These are phyloP conservation scores for Drosophila watanabei DNA, from an alignment of 1,140 invertebrate species.

Conservation along the genomic window DNA sequence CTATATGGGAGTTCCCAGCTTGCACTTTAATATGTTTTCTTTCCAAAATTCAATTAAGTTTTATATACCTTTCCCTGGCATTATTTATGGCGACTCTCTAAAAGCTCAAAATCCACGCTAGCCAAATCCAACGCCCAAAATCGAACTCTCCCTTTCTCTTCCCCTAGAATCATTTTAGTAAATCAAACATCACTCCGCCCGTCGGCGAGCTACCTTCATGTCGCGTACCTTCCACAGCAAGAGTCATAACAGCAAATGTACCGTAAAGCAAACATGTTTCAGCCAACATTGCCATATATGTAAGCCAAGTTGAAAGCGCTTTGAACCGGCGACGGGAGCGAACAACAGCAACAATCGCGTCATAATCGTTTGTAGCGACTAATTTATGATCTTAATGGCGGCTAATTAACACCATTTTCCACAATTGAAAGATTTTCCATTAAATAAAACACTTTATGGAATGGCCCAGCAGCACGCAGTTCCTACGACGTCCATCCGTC, in stretches of 20 bases:
- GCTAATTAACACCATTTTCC: constrained; percentile 84
- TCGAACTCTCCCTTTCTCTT: constrained; percentile 44
- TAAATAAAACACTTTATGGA: constrained; percentile 85
- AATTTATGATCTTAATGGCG: constrained; percentile 84
- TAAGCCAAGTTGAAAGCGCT: constrained; percentile 53
- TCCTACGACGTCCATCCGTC: constrained; percentile 6
- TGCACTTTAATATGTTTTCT: background rate
- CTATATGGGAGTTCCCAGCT: constrained; percentile 9
- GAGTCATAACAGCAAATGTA: constrained; percentile 80
- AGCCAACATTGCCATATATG: constrained; percentile 69
- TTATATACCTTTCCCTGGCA: background rate
- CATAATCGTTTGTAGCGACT: constrained; percentile 83
- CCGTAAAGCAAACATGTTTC: constrained; percentile 77
- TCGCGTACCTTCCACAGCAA: constrained; percentile 7
- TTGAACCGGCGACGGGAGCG: constrained; percentile 42
- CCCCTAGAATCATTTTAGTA: constrained; percentile 64
- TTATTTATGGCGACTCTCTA: constrained; percentile 2
- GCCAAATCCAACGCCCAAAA: constrained; percentile 2
- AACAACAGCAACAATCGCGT: constrained; percentile 65
- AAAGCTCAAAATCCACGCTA: constrained; percentile 9
- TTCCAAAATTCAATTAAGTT: constrained; percentile 8
- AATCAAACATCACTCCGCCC: constrained; percentile 60
- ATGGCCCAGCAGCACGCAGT: constrained; percentile 78
- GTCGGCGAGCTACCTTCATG: constrained; percentile 30
- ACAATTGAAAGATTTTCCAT: constrained; percentile 85